Evolutionary conservation across 2,888 invertebrate species (phyloP).

Genomic region (Cacoxenus indagator): DNA sequence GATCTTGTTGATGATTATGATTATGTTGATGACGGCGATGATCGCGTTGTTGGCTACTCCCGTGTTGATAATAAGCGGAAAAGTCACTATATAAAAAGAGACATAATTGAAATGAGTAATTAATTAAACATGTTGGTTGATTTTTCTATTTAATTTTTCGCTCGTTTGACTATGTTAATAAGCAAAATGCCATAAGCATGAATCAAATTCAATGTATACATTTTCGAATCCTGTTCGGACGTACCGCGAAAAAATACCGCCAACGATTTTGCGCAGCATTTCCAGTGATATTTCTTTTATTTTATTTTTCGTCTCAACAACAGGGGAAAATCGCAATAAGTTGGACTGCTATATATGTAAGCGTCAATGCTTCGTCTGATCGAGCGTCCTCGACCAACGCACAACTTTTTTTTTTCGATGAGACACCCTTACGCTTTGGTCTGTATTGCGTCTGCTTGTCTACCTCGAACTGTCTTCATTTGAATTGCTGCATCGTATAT

Average conservation of each 20-base stretch:
- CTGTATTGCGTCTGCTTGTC: not conserved
- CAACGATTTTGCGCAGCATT: constrained; percentile 15
- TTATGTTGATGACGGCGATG: constrained; percentile 24
- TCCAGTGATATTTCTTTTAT: not conserved
- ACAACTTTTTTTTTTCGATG: not conserved
- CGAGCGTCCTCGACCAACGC: not conserved
- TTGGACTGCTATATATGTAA: no score
- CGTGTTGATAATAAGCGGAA: constrained; percentile 68
- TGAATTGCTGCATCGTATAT: not conserved
- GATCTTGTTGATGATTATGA: constrained; percentile 13
- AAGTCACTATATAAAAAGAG: constrained; percentile 68
- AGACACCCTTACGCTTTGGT: not conserved
- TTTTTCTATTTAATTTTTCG: not conserved
- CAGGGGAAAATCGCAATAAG: no score
- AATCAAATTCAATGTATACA: constrained; percentile 5
- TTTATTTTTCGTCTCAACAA: constrained; percentile 9
- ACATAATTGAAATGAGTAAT: constrained; percentile 19
- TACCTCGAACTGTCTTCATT: not conserved
- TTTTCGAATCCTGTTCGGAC: no score
- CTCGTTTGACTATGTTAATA: not conserved
- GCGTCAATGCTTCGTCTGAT: not conserved
- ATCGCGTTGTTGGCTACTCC: constrained; percentile 38
- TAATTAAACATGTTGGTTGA: not conserved
- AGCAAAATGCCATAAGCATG: not conserved
- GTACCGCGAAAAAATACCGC: constrained; percentile 17